Evolutionary conservation across 2,888 invertebrate genomes (phyloP).

Genomic region (Cyclophora albipunctata): DNA sequence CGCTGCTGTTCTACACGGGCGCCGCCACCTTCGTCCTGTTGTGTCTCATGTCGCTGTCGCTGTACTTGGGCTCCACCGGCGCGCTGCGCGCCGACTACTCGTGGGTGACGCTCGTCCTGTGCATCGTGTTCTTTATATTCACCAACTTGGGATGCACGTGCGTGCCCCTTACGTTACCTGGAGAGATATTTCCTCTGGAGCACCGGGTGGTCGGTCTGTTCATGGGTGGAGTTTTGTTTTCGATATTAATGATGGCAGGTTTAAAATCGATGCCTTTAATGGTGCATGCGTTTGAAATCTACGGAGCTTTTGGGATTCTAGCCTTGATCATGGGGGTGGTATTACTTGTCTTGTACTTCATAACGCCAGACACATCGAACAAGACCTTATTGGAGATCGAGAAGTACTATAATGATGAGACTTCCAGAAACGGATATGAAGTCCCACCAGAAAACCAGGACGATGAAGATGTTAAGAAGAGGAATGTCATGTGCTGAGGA

Average conservation of each 20-base stretch:
- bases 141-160: conserved; percentile 50
- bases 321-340: background rate
- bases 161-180: conserved; percentile 45
- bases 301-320: background rate
- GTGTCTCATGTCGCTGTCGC: background rate
- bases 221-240: conserved; percentile 31
- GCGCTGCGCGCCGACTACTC: too few relatives aligned
- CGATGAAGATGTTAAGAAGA: too few relatives aligned
- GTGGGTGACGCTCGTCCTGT: conserved; percentile 15
- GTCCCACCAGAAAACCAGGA: too few relatives aligned
- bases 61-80: background rate
- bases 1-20: background rate
- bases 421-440: too few relatives aligned
- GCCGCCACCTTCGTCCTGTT: background rate
- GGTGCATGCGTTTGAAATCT: background rate
- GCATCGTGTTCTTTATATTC: conserved; percentile 39
- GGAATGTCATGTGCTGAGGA: too few relatives aligned
- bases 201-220: conserved; percentile 41
- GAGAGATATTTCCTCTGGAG: conserved; percentile 48
- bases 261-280: background rate
- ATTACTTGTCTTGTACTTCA: background rate
- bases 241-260: conserved; percentile 5
- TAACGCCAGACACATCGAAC: conserved; percentile 17
- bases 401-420: conserved; percentile 12
- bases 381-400: conserved; percentile 18